A percentile compares a stretch with the other conserved stretches of the same genome.
Evolutionary conservation across 2,113 vertebrate genomes (phyloP).

Genomic region (Notarius lentiginosus): DNA sequence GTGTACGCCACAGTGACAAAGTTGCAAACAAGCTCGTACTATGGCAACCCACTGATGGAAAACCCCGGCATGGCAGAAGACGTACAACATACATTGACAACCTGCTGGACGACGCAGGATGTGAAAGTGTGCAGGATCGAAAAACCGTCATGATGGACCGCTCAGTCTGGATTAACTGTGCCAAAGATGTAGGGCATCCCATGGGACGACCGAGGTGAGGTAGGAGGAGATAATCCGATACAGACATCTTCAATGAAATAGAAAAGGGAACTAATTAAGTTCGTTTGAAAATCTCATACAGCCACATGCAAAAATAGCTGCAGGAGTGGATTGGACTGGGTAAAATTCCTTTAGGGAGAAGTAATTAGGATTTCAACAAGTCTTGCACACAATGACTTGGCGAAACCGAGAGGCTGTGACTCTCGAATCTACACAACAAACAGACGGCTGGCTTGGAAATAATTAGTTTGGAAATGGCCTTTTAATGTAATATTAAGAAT

Average conservation of each 20-base stretch:
- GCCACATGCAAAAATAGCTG: background rate
- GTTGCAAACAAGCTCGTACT: too few species aligned
- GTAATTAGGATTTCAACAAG: background rate
- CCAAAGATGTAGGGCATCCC: too few species aligned
- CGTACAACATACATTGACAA: too few species aligned
- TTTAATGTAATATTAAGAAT: background rate
- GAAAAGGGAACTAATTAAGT: background rate
- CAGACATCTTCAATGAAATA: background rate
- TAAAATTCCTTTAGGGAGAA: too few species aligned
- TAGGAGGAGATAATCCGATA: background rate
- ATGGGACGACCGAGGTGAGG: too few species aligned
- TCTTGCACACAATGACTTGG: background rate
- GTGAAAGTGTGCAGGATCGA: too few species aligned
- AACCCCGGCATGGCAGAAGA: too few species aligned
- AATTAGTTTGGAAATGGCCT: background rate
- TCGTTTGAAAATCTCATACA: background rate
- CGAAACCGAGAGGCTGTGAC: background rate
- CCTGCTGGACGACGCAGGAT: too few species aligned
- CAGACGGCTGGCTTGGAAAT: background rate
- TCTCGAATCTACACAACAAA: background rate
- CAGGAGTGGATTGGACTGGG: background rate
- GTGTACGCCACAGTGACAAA: too few species aligned
- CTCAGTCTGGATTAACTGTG: too few species aligned
- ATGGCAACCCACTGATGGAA: too few species aligned
- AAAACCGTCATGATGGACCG: too few species aligned